Evolutionary conservation across 2,797 vertebrate genomes (phyloP).

Genomic region (Myioborus melanocephalus): DNA sequence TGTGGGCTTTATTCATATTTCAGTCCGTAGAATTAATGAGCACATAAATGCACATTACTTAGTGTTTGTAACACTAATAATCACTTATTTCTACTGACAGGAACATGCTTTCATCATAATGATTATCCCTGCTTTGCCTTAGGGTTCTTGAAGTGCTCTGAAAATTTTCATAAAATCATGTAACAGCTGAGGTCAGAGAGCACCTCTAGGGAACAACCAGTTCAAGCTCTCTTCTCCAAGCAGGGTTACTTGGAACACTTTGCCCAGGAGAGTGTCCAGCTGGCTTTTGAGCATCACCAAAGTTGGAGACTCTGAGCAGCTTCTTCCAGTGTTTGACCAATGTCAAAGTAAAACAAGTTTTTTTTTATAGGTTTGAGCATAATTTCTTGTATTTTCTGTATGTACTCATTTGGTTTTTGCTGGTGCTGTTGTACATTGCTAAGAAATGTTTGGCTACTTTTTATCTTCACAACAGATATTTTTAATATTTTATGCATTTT

Average conservation of each 20-base stretch:
- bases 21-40: background rate
- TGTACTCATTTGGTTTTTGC: background rate
- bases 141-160: background rate
- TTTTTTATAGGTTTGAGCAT: background rate
- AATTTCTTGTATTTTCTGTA: background rate
- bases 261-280: background rate
- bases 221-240: background rate
- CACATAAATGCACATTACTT: conserved; percentile 11
- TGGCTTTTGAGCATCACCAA: background rate
- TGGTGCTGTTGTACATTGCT: background rate
- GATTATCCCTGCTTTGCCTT: conserved; percentile 22
- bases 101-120: background rate
- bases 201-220: background rate
- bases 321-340: background rate
- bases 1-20: conserved; percentile 10
- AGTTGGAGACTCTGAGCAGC: background rate
- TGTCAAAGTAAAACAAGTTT: background rate
- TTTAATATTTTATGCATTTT: background rate
- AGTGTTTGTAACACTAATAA: conserved; percentile 13
- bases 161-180: background rate
- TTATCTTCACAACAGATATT: background rate
- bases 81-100: conserved; percentile 19
- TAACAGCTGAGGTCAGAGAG: background rate
- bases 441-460: background rate
- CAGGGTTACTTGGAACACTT: background rate